These are phyloP conservation scores for Cynoglossus semilaevis DNA, from an alignment of 2,113 vertebrate genomes.

Conservation along the genomic window DNA sequence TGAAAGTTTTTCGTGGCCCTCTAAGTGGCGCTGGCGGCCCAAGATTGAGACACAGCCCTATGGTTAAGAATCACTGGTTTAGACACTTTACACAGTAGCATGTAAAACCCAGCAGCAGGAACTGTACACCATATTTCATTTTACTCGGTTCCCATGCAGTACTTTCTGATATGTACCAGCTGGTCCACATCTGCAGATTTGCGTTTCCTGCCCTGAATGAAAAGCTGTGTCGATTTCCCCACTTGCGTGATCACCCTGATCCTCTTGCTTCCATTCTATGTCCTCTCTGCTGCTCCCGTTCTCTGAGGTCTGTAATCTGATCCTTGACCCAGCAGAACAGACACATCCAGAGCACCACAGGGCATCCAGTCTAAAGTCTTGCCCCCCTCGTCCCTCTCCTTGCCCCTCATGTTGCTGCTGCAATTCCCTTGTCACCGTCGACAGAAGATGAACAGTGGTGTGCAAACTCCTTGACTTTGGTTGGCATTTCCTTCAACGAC, in stretches of 20 bases:
- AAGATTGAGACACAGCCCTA: no score
- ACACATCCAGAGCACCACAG: slow-evolving; percentile 45
- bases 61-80: slow-evolving; percentile 11
- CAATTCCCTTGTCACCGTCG: slow-evolving; percentile 45
- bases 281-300: slow-evolving; percentile 14
- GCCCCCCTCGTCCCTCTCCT: neutral
- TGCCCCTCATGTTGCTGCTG: neutral
- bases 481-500: slow-evolving; percentile 79
- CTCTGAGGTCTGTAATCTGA: slow-evolving; percentile 57
- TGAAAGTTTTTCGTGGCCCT: no score
- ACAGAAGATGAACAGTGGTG: slow-evolving; percentile 62
- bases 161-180: slow-evolving; percentile 67
- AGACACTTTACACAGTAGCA: slow-evolving; percentile 15
- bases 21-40: no score
- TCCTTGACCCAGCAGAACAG: slow-evolving; percentile 34
- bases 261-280: slow-evolving; percentile 29
- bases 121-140: slow-evolving; percentile 33
- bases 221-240: slow-evolving; percentile 64
- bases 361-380: slow-evolving; percentile 52
- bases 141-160: slow-evolving; percentile 63
- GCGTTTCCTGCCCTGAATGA: slow-evolving; percentile 64
- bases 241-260: slow-evolving; percentile 54
- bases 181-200: slow-evolving; percentile 73
- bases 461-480: slow-evolving; percentile 67
- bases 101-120: slow-evolving; percentile 21